Evolutionary conservation across 2,888 invertebrate species (phyloP), one percentile per base, ranked within the genome.

Genomic region (Exephanes ischioxanthus): DNA sequence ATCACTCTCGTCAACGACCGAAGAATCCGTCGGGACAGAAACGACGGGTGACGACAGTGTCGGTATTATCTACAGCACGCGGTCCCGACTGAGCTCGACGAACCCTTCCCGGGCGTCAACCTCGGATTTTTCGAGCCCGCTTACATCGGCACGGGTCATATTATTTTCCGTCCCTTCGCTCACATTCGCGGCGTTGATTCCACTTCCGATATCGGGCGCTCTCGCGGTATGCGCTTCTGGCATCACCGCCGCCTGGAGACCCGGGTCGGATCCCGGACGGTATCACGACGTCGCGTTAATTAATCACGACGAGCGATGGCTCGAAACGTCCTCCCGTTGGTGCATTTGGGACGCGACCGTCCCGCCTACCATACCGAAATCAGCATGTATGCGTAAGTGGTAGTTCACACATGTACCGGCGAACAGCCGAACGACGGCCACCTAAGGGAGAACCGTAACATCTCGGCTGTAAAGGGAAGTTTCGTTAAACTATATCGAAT

Each of bases 281-380:
- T 88, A 88, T 90, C 88, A 86, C 86, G 83, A 84, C 84, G 81
- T 88, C 82, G 86, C 86, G 85, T 89, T 91, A 89, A 91, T 91
- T 90, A 91, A 91, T 91, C 90, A 89, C 88, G 61, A 83, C 85
- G 83, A 86, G 84, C 87, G 72, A 85, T 85, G 85, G 79, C 58
- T 76, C 71, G 72, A 72, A 73, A 66, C 83, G 63, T 79, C 58
- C 66, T 45, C 77, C 63, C 16, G 58, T 61, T 55, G 71, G 70
- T 79, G 22, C 79, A 79, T 63, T 63, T 30, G 68, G 61, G 63
- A 77, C 77, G 53, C 16, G 22, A 48, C 19, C 70, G 55, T n/a
- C 51, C 45, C 71, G 26, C 51, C 61, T 41, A 61, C 79, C 58
- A 70, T 68, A 22, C 51, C 45, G n/a, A 70, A 45, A 70, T 16